Evolutionary conservation across 1,140 invertebrate genomes (phyloP).

Genomic region (Drosophila seguyi): DNA sequence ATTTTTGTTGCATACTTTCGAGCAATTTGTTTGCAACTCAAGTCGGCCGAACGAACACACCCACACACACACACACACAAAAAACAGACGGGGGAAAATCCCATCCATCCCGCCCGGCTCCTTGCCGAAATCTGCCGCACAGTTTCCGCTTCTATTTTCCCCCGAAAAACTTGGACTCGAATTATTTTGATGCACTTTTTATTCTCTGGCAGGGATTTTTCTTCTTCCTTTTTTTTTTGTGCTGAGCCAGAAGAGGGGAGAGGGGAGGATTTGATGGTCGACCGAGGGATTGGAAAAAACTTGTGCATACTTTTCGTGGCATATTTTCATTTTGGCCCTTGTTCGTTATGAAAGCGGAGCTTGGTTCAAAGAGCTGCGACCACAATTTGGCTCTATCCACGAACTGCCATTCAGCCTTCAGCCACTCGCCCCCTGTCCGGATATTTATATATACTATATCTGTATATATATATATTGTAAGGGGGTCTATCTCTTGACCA

Average conservation of each 20-base stretch:
- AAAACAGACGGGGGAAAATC: constrained; percentile 10
- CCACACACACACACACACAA: constrained; percentile 5
- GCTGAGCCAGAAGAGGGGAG: background rate
- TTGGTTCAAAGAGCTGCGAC: constrained; percentile 44
- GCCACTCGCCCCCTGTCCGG: background rate
- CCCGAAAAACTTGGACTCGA: constrained; percentile 51
- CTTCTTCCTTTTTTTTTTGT: background rate
- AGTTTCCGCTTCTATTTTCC: background rate
- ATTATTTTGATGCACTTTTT: constrained; percentile 56
- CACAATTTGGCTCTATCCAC: constrained; percentile 45
- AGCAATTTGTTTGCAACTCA: constrained; percentile 72
- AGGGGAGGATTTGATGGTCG: constrained; percentile 2
- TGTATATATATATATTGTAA: background rate
- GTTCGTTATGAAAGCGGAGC: constrained; percentile 52
- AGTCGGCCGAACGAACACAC: constrained; percentile 1
- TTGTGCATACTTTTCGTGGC: constrained; percentile 57
- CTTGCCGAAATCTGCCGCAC: background rate
- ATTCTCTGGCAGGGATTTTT: constrained; percentile 38
- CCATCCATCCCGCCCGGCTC: constrained; percentile 12
- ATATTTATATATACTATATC: background rate
- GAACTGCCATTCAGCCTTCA: constrained; percentile 50
- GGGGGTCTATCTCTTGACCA: constrained; percentile 62
- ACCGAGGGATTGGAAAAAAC: constrained; percentile 44
- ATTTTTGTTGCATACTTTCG: constrained; percentile 75
- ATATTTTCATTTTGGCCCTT: constrained; percentile 49